phyloP scores from a whole-genome alignment of 2,797 vertebrate genomes.

The Protosalanx chinensis region DNA sequence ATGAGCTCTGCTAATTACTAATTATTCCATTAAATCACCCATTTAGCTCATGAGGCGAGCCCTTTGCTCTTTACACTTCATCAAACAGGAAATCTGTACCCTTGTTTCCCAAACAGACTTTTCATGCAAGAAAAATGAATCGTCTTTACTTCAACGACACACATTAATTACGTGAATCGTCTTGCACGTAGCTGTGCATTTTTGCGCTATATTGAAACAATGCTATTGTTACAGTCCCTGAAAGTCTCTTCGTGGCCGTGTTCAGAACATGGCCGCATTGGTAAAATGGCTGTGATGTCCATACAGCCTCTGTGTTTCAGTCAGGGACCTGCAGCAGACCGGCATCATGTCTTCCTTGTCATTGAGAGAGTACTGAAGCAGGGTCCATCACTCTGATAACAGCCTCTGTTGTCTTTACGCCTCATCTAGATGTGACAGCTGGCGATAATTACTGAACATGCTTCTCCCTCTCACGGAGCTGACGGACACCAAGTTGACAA shows the following conservation, averaged over 20 bases:
- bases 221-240: not conserved
- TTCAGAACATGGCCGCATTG: no score
- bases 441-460: slow-evolving; percentile 55
- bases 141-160: not conserved
- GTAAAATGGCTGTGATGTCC: not conserved
- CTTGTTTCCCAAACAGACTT: slow-evolving; percentile 2
- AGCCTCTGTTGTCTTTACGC: slow-evolving; percentile 60
- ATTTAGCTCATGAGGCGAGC: slow-evolving; percentile 52
- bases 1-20: slow-evolving; percentile 59
- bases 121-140: not conserved
- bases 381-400: slow-evolving; percentile 59
- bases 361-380: slow-evolving; percentile 53
- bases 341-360: slow-evolving; percentile 53
- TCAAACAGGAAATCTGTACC: slow-evolving; percentile 50
- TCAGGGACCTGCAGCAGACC: slow-evolving; percentile 14
- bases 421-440: slow-evolving; percentile 62
- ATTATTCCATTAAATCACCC: slow-evolving; percentile 61
- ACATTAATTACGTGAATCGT: not conserved
- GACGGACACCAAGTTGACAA: slow-evolving; percentile 58
- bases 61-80: slow-evolving; percentile 34
- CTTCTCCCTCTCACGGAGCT: slow-evolving; percentile 50
- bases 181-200: not conserved
- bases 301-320: slow-evolving; percentile 29
- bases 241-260: not conserved
- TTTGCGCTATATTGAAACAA: not conserved